Evolutionary conservation across 2,888 invertebrate genomes (phyloP).

Genomic region (Aphelenchoides bicaudatus): DNA sequence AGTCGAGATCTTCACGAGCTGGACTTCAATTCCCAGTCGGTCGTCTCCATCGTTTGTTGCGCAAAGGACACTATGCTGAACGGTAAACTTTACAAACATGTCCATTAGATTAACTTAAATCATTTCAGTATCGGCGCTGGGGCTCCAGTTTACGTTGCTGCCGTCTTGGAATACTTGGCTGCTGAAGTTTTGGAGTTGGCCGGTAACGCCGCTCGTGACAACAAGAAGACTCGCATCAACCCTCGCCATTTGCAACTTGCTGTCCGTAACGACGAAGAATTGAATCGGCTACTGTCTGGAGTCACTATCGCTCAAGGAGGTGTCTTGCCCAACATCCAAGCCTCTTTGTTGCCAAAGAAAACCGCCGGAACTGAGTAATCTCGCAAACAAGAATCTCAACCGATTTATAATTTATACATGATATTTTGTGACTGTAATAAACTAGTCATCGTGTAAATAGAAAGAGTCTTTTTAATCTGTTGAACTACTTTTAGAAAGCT

Average conservation of each 20-base stretch:
- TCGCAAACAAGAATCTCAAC: too few relatives aligned
- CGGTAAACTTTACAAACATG: slow-evolving; percentile 55
- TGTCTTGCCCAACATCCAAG: slow-evolving; percentile 67
- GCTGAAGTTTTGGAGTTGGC: slow-evolving; percentile 62
- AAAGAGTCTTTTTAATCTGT: too few relatives aligned
- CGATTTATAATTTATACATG: too few relatives aligned
- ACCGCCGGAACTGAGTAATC: slow-evolving; percentile 43
- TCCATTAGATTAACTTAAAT: slow-evolving; percentile 55
- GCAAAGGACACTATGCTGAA: slow-evolving; percentile 54
- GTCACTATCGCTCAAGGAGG: slow-evolving; percentile 82
- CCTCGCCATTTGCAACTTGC: slow-evolving; percentile 60
- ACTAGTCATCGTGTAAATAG: too few relatives aligned
- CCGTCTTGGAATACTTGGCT: slow-evolving; percentile 53
- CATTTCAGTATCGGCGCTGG: too few relatives aligned
- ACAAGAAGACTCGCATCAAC: slow-evolving; percentile 64
- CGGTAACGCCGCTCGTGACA: slow-evolving; percentile 64
- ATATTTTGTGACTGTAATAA: too few relatives aligned
- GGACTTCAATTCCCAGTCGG: slow-evolving; percentile 60
- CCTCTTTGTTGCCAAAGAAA: slow-evolving; percentile 59
- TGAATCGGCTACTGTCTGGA: slow-evolving; percentile 63
- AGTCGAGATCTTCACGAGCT: slow-evolving; percentile 56
- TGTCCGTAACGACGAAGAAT: slow-evolving; percentile 57
- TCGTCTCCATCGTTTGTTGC: slow-evolving; percentile 57
- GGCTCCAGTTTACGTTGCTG: too few relatives aligned
- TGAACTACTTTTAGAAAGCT: too few relatives aligned